Conservation (phyloP, 2,113 vertebrate genomes). For the Albula glossodonta region DNA sequence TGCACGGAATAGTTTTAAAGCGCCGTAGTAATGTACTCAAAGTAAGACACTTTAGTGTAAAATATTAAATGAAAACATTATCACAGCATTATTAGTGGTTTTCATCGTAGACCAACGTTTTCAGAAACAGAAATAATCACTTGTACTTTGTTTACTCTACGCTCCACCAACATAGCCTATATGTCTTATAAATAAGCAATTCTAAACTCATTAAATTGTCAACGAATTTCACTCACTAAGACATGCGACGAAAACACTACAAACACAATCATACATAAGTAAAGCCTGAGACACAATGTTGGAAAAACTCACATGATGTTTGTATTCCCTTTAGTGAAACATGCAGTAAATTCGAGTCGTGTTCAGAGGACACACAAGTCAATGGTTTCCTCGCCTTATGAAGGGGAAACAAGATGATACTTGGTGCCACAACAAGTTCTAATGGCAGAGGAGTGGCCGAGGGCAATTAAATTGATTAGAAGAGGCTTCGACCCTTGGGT, state of each 20-base stretch:
- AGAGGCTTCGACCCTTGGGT: slow-evolving; percentile 57
- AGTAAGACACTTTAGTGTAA: background rate
- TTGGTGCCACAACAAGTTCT: slow-evolving; percentile 60
- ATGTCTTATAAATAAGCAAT: background rate
- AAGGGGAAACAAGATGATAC: slow-evolving; percentile 22
- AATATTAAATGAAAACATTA: background rate
- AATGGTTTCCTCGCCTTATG: slow-evolving; percentile 29
- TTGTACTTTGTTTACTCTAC: background rate
- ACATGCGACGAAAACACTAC: background rate
- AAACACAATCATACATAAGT: background rate
- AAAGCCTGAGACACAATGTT: background rate
- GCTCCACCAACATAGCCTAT: background rate
- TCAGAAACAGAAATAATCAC: too few relatives aligned
- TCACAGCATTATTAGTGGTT: background rate
- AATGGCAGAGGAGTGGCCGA: slow-evolving; percentile 84
- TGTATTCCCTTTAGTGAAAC: background rate
- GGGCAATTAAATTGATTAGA: slow-evolving; percentile 60
- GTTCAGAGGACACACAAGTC: slow-evolving; percentile 8
- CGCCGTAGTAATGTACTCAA: background rate
- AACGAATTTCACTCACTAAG: background rate
- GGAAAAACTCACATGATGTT: slow-evolving; percentile 15
- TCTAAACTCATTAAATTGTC: background rate
- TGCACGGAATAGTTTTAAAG: background rate
- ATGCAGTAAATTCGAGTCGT: slow-evolving; percentile 51
- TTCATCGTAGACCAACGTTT: background rate